Percentiles rank a stretch among this genome's conserved stretches.
Conservation (phyloP, 92 coral and sea anemone species). For the Micromussa lordhowensis region DNA sequence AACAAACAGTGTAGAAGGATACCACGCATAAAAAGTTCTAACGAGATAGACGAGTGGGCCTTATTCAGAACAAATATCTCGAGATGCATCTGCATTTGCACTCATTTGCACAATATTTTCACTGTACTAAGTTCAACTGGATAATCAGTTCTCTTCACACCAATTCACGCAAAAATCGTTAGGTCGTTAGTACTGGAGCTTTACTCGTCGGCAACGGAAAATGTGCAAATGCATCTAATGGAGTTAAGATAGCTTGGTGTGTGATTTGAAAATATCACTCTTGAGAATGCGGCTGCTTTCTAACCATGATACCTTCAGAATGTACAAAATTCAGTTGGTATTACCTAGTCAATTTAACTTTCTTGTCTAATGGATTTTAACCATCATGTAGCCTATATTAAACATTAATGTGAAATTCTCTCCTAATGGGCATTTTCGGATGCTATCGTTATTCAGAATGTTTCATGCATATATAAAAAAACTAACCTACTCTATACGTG, state of each 20-base stretch:
- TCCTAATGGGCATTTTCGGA: background rate
- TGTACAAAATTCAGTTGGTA: background rate
- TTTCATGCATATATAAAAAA: background rate
- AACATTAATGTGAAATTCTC: background rate
- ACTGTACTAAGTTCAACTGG: background rate
- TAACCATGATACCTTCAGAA: background rate
- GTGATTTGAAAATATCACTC: background rate
- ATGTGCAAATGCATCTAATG: background rate
- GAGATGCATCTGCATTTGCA: background rate
- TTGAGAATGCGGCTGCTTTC: background rate
- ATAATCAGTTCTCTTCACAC: background rate
- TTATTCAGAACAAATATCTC: too few relatives aligned
- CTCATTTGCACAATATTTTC: background rate
- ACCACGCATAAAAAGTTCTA: background rate
- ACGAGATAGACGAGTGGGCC: background rate
- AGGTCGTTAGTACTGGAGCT: background rate
- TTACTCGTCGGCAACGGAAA: background rate
- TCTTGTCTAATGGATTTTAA: background rate
- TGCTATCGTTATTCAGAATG: background rate
- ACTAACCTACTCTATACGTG: background rate
- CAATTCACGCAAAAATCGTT: background rate
- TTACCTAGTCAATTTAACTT: background rate
- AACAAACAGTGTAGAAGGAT: too few relatives aligned
- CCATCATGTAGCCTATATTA: background rate
- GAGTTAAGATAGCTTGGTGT: background rate